Conservation (phyloP, 1,140 invertebrate species). For the Drosophila nigrodunni region DNA sequence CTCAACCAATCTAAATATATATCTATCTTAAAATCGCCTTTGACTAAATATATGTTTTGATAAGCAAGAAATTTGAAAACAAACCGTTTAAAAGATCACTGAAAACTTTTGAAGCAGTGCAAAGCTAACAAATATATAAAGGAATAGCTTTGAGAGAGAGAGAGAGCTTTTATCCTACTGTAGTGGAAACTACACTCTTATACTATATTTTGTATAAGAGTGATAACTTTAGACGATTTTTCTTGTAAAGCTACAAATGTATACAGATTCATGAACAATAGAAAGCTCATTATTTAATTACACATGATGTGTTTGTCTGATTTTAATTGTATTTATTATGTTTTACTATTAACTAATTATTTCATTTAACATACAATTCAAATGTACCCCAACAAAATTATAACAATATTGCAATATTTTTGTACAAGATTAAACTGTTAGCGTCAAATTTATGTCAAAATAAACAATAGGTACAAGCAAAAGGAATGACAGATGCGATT, state of each 20-base stretch:
- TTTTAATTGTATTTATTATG: not conserved
- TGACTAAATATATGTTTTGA: constrained; percentile 12
- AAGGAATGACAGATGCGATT: constrained; percentile 65
- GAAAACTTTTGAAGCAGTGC: constrained; percentile 38
- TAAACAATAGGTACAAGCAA: constrained; percentile 65
- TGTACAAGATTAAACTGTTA: constrained; percentile 68
- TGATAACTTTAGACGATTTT: too few relatives aligned
- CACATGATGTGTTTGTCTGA: not conserved
- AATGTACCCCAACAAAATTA: constrained; percentile 14
- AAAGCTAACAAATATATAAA: constrained; percentile 24
- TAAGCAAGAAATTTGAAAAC: constrained; percentile 2
- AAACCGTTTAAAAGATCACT: constrained; percentile 4
- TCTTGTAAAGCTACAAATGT: too few relatives aligned
- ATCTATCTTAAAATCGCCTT: constrained; percentile 1
- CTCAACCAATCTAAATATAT: constrained; percentile 15
- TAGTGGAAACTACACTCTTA: constrained; percentile 38
- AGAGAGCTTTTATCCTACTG: constrained; percentile 12
- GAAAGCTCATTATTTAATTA: not conserved
- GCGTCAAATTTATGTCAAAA: constrained; percentile 72
- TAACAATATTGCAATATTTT: constrained; percentile 43
- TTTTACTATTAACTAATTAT: not conserved
- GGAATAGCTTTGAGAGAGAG: constrained; percentile 9
- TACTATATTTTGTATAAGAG: constrained; percentile 27
- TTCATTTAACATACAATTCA: constrained; percentile 37
- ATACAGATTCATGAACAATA: not conserved